Evolutionary conservation across 2,888 invertebrate species (phyloP), one percentile per base, ranked within the genome.

Genomic region (Philopedon plagiatum): DNA sequence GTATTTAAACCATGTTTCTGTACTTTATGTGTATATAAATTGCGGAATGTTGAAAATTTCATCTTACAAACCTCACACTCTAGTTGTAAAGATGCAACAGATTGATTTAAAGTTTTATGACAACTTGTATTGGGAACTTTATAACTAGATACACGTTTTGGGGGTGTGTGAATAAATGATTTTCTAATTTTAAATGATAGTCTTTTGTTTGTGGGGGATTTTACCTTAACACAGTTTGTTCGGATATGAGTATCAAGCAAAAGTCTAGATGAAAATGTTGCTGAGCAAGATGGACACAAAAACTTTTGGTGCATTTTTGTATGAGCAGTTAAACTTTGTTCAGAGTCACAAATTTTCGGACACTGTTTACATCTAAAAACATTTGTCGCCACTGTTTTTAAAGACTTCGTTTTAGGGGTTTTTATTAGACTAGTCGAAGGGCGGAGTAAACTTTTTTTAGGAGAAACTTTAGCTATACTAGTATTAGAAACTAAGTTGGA

Each of bases 231-330:
- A 67, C 85, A 85, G 46, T 77, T 81, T 21, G 77, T 78, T 8
- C 82, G 76, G 2, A 83, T 66, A 66, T 85, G 85, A 19, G 79
- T 76, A 57, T 84, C 83, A 0, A 85, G 74, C 13, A 83, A 70
- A 9, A 84, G 62, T 71, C 81, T 82, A 1, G 84, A 84, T 5
- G 77, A 23, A 71, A 85, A 85, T 1, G 73, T 68, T 5, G 71
- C 62, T 5, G 76, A 74, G 67, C 85, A 85, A 11, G 79, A 80
- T 4, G 67, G 63, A 73, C 85, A 85, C 0, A 72, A 63, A 58
- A 80, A 81, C 37, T 76, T 79, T 71, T 80, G 81, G 75, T 84
- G 84, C 7, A 75, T 76, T 76, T 80, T 80, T 37, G 75, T 62
- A 66, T 85, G 85, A 26, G 76, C 19, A 11, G 72, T 75, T 46